Conservation (phyloP, 2,797 vertebrate genomes). For the Acanthurus lineatus region DNA sequence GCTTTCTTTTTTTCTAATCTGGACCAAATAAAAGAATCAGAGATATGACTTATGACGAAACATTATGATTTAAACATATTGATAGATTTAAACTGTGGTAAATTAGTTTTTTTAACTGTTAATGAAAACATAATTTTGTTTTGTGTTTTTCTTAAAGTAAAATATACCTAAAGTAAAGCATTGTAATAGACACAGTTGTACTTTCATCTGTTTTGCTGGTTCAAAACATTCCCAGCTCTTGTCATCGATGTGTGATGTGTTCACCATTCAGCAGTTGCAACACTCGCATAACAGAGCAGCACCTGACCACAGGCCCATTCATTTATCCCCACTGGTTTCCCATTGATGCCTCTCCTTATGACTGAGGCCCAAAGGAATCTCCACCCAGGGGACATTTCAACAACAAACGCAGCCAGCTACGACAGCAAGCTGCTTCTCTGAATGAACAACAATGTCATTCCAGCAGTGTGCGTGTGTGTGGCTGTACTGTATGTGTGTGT, state of each 20-base stretch:
- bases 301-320: slow-evolving; percentile 82
- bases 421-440: slow-evolving; percentile 84
- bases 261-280: slow-evolving; percentile 76
- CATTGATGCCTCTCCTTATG: slow-evolving; percentile 84
- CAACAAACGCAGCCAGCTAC: slow-evolving; percentile 85
- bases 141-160: no score
- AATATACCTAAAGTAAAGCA: not conserved
- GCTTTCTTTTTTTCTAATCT: not conserved
- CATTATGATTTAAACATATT: not conserved
- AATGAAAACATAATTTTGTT: not conserved
- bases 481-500: slow-evolving; percentile 55
- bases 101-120: not conserved
- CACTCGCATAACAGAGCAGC: slow-evolving; percentile 73
- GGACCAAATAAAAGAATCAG: not conserved
- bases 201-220: slow-evolving; percentile 18
- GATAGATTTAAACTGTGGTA: not conserved
- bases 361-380: slow-evolving; percentile 84
- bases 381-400: slow-evolving; percentile 83
- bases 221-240: slow-evolving; percentile 25
- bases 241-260: slow-evolving; percentile 58
- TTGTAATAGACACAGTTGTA: not conserved
- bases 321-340: slow-evolving; percentile 78
- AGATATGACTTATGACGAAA: not conserved
- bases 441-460: slow-evolving; percentile 84
- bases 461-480: slow-evolving; percentile 69